Evolutionary conservation across 37 sponge, comb jelly and placozoan genomes (phyloP), one percentile per base, ranked within the genome.

Genomic region (Oopsacas minuta): DNA sequence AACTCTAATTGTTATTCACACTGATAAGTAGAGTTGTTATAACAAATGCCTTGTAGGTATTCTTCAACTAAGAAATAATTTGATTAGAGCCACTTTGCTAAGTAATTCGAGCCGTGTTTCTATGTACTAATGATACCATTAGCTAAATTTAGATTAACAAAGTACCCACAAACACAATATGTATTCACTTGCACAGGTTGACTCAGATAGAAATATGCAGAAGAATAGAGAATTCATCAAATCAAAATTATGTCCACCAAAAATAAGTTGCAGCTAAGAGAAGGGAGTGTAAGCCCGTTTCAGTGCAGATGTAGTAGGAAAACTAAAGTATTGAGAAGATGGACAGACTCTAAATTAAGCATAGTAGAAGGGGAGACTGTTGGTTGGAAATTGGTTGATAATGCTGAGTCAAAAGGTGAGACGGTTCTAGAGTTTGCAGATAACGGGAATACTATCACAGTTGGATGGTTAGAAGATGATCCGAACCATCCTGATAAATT

Each of bases 401-500:
- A 61, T 12, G 22, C 75, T 25, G 28, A 61, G 22, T 3, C 75
- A 10, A 61, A 61, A 61, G 17, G 28, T 32, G 75, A 61, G 28
- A 61, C 22, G 28, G 28, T 61, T 25, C 28, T 61, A 5, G 75
- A 61, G 7, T 10, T 61, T 25, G 75, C 75, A 20, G 75, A 61
- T 32, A n/a, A 61, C 28, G 75, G 75, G 75, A 61, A 61, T 5
- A 61, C 22, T 61, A 61, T 61, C 22, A 3, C 30, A n/a, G 28
- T 61, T 12, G 75, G 28, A 61, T 61, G 75, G 75, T 25, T 61
- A 25, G 75, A 61, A 12, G 75, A 61, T 12, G 75, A 61, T 61
- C 75, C 75, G 28, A 10, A 61, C 30, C 75, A 61, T 61, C 75
- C 75, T 52, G 39, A 42, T 1, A 84, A 90, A 1, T 92, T 85